Evolutionary conservation across 2,797 vertebrate genomes (phyloP).

Genomic region (Microctenopoma stevenorrisi): DNA sequence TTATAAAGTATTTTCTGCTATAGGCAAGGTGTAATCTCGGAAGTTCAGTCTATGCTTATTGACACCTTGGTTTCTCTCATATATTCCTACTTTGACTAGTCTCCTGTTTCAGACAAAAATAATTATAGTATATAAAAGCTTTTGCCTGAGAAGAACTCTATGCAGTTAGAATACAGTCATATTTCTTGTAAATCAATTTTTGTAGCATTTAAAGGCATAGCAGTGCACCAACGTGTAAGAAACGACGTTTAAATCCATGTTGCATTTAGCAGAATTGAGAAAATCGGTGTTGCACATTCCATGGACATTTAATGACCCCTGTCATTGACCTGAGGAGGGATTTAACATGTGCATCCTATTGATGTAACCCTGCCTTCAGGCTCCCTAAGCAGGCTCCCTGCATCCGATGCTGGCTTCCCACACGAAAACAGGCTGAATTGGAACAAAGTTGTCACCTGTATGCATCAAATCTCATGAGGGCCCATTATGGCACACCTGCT

Average conservation of each 20-base stretch:
- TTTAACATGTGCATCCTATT: background rate
- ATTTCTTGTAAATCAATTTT: slow-evolving; percentile 9
- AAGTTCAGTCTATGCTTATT: slow-evolving; percentile 2
- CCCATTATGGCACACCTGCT: slow-evolving; percentile 24
- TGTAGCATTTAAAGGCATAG: slow-evolving; percentile 1
- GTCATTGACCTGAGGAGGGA: background rate
- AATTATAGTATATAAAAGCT: slow-evolving; percentile 10
- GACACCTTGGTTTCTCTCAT: slow-evolving; percentile 7
- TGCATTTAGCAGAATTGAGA: background rate
- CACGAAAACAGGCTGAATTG: slow-evolving; percentile 6
- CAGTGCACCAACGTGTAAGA: slow-evolving; percentile 8
- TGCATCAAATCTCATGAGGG: slow-evolving; percentile 1
- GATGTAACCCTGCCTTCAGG: slow-evolving; percentile 2
- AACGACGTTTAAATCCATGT: slow-evolving; percentile 26
- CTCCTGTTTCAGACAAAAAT: slow-evolving; percentile 3
- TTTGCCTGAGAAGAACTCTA: slow-evolving; percentile 9
- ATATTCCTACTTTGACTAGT: slow-evolving; percentile 17
- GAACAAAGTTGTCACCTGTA: slow-evolving; percentile 5
- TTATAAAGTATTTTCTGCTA: slow-evolving; percentile 8
- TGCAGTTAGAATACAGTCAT: slow-evolving; percentile 3
- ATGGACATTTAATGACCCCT: background rate
- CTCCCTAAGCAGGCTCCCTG: background rate
- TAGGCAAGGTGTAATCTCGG: slow-evolving; percentile 1
- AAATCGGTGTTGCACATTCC: background rate
- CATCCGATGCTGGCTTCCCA: slow-evolving; percentile 18